Evolutionary conservation across 2,797 vertebrate species (phyloP).

Genomic region (Delichon dasypus): DNA sequence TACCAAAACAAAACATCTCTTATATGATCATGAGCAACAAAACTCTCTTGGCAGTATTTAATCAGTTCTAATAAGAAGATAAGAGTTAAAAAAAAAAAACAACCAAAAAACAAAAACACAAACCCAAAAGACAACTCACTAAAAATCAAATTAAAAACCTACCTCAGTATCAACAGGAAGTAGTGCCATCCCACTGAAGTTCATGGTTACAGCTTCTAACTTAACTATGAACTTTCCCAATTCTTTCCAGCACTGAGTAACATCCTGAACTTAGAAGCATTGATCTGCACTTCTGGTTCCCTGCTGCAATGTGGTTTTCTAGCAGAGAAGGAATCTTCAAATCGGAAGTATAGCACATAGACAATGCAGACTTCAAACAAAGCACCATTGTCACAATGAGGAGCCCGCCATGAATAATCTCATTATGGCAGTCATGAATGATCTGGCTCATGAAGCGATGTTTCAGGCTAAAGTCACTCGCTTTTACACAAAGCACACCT

Average conservation of each 20-base stretch:
- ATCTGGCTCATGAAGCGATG: neutral
- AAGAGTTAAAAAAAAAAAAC: neutral
- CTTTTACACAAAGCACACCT: neutral
- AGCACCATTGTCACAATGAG: neutral
- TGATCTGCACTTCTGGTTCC: neutral
- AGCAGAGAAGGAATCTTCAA: neutral
- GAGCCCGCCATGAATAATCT: neutral
- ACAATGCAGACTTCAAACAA: neutral
- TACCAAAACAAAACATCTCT: neutral
- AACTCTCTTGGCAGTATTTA: neutral
- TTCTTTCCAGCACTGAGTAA: slow-evolving; percentile 30
- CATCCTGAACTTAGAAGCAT: neutral
- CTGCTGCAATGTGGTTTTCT: neutral
- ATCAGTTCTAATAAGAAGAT: neutral
- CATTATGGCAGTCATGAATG: neutral
- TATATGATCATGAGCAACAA: rapidly evolving
- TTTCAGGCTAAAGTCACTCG: neutral
- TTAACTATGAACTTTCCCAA: neutral
- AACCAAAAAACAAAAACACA: too few relatives aligned
- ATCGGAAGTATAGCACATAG: neutral
- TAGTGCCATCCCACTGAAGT: neutral
- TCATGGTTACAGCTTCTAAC: neutral
- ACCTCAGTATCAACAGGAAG: neutral
- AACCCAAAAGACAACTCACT: neutral
- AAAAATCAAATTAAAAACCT: neutral